Evolutionary conservation across 2,113 vertebrate species (phyloP).

Genomic region (Glaucidium brasilianum): DNA sequence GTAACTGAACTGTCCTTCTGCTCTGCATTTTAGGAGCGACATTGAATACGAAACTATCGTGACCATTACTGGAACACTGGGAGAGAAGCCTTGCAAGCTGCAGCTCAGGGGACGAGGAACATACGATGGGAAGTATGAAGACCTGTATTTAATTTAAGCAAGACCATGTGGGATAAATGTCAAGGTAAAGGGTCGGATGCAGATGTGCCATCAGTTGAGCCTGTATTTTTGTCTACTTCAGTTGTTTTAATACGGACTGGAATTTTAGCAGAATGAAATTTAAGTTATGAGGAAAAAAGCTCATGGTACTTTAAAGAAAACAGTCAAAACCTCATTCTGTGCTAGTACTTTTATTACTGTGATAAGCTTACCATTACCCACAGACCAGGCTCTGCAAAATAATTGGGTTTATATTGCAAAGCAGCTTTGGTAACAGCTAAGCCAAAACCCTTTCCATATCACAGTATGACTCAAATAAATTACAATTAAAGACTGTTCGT

Average conservation of each 20-base stretch:
- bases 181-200: background rate
- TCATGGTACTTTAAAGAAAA: background rate
- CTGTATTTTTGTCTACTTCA: background rate
- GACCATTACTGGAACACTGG: constrained; percentile 77
- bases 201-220: background rate
- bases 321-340: background rate
- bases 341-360: background rate
- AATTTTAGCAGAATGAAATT: background rate
- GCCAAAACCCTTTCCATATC: background rate
- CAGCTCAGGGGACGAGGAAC: constrained; percentile 80
- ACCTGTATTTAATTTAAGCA: background rate
- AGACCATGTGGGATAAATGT: background rate
- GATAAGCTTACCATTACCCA: background rate
- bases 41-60: constrained; percentile 67
- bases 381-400: background rate
- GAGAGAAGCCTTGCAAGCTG: constrained; percentile 75
- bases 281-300: background rate
- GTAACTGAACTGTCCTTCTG: background rate
- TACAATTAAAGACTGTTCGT: background rate
- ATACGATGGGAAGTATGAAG: constrained; percentile 59
- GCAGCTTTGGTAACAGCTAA: background rate
- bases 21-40: constrained; percentile 69
- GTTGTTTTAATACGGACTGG: background rate
- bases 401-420: background rate
- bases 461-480: background rate